Percentiles rank a stretch among this genome's conserved stretches.
These are phyloP conservation scores for Paguma larvata DNA, from an alignment of 2,797 vertebrate genomes.

Conservation along the genomic window DNA sequence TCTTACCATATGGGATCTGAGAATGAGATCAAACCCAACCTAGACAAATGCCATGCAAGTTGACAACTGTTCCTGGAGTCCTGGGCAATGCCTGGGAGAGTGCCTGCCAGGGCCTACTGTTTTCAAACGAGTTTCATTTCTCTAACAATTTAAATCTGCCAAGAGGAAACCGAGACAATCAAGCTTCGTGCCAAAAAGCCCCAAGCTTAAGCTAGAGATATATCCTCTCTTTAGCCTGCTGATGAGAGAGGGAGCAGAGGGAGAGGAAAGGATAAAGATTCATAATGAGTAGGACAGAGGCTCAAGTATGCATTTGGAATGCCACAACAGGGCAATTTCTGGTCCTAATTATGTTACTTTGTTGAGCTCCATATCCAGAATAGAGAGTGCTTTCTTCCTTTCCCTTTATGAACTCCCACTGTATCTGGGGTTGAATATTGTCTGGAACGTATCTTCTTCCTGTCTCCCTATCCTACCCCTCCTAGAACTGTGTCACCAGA, in stretches of 20 bases:
- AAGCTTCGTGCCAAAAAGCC: slow-evolving; percentile 81
- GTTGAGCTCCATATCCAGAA: neutral
- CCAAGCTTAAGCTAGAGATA: slow-evolving; percentile 77
- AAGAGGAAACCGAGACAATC: slow-evolving; percentile 69
- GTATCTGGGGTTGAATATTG: neutral
- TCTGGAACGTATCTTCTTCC: neutral
- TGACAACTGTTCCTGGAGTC: slow-evolving; percentile 73
- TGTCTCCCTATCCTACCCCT: neutral
- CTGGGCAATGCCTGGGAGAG: slow-evolving; percentile 73
- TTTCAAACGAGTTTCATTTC: slow-evolving; percentile 79
- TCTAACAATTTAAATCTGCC: slow-evolving; percentile 80
- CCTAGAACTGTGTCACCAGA: neutral
- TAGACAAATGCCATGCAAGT: slow-evolving; percentile 43
- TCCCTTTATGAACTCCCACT: neutral
- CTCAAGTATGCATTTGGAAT: slow-evolving; percentile 13
- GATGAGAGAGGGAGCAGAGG: slow-evolving; percentile 65
- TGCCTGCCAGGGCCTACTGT: slow-evolving; percentile 72
- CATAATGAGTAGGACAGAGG: slow-evolving; percentile 49
- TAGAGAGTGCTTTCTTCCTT: neutral
- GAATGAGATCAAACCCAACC: slow-evolving; percentile 78
- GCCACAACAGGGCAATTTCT: slow-evolving; percentile 16
- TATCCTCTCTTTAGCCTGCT: slow-evolving; percentile 75
- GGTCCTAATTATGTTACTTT: neutral
- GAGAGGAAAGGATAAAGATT: slow-evolving; percentile 64
- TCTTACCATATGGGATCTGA: slow-evolving; percentile 81